These are phyloP conservation scores for Ctenomys sociabilis DNA, from an alignment of 2,113 vertebrate species.

Conservation along the genomic window DNA sequence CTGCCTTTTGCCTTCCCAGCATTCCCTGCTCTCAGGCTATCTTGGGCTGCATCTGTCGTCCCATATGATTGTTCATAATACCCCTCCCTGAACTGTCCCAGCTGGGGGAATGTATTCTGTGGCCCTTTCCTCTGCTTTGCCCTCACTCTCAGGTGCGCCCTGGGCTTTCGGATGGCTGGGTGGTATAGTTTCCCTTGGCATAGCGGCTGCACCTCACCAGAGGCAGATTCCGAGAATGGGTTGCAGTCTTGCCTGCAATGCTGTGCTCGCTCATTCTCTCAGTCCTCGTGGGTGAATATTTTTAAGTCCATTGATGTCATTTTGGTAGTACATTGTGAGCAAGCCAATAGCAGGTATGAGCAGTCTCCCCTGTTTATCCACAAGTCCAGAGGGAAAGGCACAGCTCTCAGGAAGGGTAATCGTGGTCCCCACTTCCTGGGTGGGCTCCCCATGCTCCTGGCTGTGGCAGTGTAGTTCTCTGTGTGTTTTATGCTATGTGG, in stretches of 20 bases:
- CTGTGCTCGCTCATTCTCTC: not conserved
- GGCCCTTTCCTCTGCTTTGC: not conserved
- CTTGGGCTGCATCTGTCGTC: not conserved
- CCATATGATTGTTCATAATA: not conserved
- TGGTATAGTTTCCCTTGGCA: too few species aligned
- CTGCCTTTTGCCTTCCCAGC: too few species aligned
- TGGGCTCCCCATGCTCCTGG: too few species aligned
- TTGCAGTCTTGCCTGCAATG: not conserved
- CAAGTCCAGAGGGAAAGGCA: not conserved
- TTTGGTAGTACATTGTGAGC: not conserved
- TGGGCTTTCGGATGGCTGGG: accelerated
- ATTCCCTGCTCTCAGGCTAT: not conserved
- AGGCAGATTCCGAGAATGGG: not conserved
- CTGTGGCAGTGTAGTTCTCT: not conserved
- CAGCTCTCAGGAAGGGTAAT: accelerated
- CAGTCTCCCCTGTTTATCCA: not conserved
- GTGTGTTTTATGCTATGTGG: not conserved
- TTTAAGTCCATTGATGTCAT: not conserved
- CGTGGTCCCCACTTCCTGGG: too few species aligned
- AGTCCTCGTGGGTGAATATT: not conserved
- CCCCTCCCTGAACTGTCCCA: not conserved
- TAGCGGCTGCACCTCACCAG: not conserved
- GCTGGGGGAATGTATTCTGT: not conserved
- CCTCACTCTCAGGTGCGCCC: not conserved
- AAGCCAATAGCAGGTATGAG: not conserved